Evolutionary conservation across 2,113 vertebrate genomes (phyloP).

Genomic region (Crotalus tigris): DNA sequence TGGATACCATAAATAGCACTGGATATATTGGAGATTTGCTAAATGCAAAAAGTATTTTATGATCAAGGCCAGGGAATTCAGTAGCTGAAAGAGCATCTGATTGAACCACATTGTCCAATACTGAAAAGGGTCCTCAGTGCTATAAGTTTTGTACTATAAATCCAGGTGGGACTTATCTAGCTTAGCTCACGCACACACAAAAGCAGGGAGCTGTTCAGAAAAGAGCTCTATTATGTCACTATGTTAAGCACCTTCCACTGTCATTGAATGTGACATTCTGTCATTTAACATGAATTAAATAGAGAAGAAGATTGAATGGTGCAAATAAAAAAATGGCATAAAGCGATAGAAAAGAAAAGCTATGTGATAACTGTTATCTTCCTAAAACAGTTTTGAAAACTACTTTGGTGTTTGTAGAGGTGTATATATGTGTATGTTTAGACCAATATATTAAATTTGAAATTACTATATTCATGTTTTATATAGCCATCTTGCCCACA

Average conservation of each 20-base stretch:
- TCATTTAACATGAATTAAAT: constrained; percentile 34
- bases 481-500: not conserved
- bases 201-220: not conserved
- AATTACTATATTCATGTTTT: not conserved
- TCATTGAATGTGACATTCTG: constrained; percentile 25
- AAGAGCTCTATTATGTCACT: not conserved
- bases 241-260: constrained; percentile 32
- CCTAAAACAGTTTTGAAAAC: not conserved
- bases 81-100: constrained; percentile 7
- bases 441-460: not conserved
- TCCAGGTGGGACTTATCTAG: constrained; percentile 13
- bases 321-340: constrained; percentile 27
- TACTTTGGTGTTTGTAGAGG: not conserved
- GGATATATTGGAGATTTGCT: not conserved
- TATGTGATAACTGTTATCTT: not conserved
- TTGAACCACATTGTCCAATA: not conserved
- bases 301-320: not conserved
- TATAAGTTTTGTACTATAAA: not conserved
- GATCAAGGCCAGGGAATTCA: not conserved
- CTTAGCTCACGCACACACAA: constrained; percentile 20
- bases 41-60: not conserved
- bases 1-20: not conserved
- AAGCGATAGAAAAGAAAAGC: constrained; percentile 10
- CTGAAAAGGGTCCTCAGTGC: not conserved
- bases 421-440: not conserved